Conservation (phyloP, 1,140 invertebrate genomes). For the Tetraneura akinire region DNA sequence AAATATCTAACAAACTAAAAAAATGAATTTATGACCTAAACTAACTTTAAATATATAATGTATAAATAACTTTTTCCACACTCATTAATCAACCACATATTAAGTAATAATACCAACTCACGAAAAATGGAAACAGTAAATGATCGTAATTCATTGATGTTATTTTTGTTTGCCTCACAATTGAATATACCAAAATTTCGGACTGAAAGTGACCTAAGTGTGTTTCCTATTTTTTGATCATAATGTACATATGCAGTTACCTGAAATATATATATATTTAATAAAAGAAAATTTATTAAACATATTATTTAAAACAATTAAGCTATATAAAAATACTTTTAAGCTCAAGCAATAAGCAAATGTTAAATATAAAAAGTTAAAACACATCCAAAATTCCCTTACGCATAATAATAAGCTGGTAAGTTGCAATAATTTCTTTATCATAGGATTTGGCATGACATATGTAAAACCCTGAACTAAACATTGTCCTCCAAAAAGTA, state of each 20-base stretch:
- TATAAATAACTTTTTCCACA: background rate
- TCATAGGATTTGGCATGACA: conserved; percentile 15
- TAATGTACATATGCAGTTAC: conserved; percentile 27
- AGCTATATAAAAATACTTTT: background rate
- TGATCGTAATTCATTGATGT: background rate
- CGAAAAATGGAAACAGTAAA: conserved; percentile 40
- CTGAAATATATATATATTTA: conserved; percentile 33
- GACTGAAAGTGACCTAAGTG: conserved; percentile 26
- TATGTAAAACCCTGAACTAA: conserved; percentile 7
- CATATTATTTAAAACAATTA: background rate
- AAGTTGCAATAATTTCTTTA: background rate
- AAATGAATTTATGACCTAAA: background rate
- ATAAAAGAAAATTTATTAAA: background rate
- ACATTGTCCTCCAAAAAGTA: conserved; percentile 4
- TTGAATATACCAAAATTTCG: conserved; percentile 23
- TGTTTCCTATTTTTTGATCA: conserved; percentile 40
- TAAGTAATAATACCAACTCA: conserved; percentile 49
- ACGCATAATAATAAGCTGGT: conserved; percentile 31
- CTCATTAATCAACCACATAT: conserved; percentile 3
- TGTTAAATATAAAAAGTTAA: background rate
- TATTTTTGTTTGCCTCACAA: conserved; percentile 17
- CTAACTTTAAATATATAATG: background rate
- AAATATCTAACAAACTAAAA: too few species aligned
- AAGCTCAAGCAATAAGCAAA: conserved; percentile 37
- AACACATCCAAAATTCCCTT: conserved; percentile 30